Evolutionary conservation across 2,797 vertebrate species (phyloP).

Genomic region (Steatocranus sp.): DNA sequence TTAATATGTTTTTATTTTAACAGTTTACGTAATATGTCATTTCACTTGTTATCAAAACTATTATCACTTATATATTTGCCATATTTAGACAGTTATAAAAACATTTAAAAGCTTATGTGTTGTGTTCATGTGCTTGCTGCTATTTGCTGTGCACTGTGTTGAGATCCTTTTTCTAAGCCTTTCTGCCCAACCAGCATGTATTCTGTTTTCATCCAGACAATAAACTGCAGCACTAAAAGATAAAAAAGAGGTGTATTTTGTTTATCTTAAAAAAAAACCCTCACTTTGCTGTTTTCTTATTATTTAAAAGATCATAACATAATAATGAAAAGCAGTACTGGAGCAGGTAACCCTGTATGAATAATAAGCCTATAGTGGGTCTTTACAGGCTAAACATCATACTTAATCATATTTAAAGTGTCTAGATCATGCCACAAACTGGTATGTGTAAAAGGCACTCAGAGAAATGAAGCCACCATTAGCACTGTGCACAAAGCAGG

Average conservation of each 20-base stretch:
- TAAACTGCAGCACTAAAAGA: background rate
- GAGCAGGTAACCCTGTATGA: background rate
- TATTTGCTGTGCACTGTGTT: background rate
- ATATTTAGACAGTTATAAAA: background rate
- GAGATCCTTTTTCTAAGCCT: background rate
- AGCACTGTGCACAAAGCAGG: background rate
- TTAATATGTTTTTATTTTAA: background rate
- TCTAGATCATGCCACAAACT: background rate
- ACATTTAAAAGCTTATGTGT: background rate
- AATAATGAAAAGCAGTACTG: background rate
- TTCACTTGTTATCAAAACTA: background rate
- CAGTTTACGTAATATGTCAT: accelerated
- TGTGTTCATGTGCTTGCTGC: accelerated
- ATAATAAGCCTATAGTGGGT: accelerated
- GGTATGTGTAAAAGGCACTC: background rate
- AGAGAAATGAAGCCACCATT: background rate
- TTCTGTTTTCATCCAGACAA: background rate
- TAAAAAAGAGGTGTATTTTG: background rate
- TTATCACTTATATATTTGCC: background rate
- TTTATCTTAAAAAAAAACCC: accelerated
- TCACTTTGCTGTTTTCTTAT: background rate
- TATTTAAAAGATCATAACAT: background rate
- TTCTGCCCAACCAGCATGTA: background rate
- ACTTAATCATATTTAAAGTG: background rate
- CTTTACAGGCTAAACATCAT: background rate